Conservation (phyloP, 1,140 invertebrate genomes). For the Schmidtea mediterranea region DNA sequence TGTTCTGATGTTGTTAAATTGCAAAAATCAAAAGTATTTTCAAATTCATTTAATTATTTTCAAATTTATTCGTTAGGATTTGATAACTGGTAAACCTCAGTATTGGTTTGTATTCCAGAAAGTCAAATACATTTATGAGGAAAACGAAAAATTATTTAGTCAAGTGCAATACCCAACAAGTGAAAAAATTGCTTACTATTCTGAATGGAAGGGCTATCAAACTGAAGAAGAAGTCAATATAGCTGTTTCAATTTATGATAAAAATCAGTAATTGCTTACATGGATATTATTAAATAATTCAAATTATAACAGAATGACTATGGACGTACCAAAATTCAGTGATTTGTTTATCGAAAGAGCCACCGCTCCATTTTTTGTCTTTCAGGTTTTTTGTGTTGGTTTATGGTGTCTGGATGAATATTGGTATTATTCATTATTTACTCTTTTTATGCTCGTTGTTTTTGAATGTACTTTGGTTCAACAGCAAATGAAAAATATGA, state of each 20-base stretch:
- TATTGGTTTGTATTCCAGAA: constrained; percentile 80
- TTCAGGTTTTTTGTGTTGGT: constrained; percentile 73
- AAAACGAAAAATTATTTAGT: constrained; percentile 40
- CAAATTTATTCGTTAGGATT: constrained; percentile 2
- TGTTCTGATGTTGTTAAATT: constrained; percentile 66
- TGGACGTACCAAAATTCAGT: constrained; percentile 76
- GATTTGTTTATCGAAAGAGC: constrained; percentile 87
- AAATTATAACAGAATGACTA: constrained; percentile 37
- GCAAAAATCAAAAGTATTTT: constrained; percentile 23
- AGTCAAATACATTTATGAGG: constrained; percentile 67
- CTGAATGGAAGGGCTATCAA: constrained; percentile 55
- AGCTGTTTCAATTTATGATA: constrained; percentile 53
- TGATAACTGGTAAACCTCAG: not conserved
- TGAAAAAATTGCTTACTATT: constrained; percentile 41
- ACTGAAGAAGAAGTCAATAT: constrained; percentile 45
- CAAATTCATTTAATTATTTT: not conserved
- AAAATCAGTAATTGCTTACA: constrained; percentile 47
- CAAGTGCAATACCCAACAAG: constrained; percentile 54
- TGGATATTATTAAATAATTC: constrained; percentile 5
- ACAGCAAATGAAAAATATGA: constrained; percentile 86
- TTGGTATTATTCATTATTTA: constrained; percentile 79
- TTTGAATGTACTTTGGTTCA: constrained; percentile 95
- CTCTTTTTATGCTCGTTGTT: constrained; percentile 75
- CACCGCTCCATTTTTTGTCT: constrained; percentile 91
- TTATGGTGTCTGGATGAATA: constrained; percentile 96